These are phyloP conservation scores for Clavelina lepadiformis DNA, from an alignment of 23 tunicate species.

Conservation along the genomic window DNA sequence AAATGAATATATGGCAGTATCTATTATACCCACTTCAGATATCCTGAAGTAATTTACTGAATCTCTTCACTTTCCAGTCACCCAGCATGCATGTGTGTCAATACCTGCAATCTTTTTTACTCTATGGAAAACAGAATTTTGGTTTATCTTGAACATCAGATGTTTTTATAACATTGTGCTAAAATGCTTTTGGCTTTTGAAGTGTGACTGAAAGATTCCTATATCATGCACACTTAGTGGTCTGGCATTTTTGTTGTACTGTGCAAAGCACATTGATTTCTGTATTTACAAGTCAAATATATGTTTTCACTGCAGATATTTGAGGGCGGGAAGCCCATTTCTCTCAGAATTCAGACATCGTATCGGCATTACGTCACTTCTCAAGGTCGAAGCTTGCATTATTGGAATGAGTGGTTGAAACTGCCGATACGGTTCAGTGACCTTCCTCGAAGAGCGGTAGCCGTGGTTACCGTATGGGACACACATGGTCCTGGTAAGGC, in stretches of 20 bases:
- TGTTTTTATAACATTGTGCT: not conserved
- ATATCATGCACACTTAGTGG: not conserved
- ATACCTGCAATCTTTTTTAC: no score
- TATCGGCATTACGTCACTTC: constrained; percentile 43
- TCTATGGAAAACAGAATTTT: no score
- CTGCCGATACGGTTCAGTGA: constrained; percentile 90
- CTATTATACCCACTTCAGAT: no score
- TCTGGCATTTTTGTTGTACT: not conserved
- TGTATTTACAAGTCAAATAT: no score
- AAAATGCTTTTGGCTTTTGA: not conserved
- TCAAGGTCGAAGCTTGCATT: constrained; percentile 58
- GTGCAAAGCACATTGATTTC: no score
- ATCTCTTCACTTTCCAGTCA: no score
- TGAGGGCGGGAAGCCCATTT: constrained; percentile 68
- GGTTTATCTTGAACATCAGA: not conserved
- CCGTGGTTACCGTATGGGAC: constrained; percentile 77
- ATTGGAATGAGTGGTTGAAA: constrained; percentile 97
- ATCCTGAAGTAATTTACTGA: no score
- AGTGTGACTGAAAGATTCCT: not conserved
- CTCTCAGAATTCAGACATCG: constrained; percentile 73
- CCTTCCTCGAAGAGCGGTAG: constrained; percentile 67
- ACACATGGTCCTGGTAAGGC: constrained; percentile 76
- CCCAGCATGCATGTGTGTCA: no score
- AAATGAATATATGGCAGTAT: no score
- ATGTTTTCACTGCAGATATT: constrained; percentile 36